Percentiles rank a stretch among this genome's conserved stretches.
phyloP scores from a whole-genome alignment of 1,140 invertebrate genomes.

The Plutomurus gul region DNA sequence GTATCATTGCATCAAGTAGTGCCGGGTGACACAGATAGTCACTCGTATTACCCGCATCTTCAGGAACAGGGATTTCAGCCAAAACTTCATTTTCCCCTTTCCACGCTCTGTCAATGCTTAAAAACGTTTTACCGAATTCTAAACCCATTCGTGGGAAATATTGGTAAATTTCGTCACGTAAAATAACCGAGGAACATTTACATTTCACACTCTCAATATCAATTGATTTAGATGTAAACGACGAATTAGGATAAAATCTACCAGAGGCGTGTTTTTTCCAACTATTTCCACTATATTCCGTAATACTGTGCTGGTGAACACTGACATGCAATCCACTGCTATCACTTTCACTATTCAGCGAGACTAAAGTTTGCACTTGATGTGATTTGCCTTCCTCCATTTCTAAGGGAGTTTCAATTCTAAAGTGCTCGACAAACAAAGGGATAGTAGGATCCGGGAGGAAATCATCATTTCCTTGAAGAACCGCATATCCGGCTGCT shows the following conservation, averaged over 20 bases:
- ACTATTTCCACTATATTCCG: background rate
- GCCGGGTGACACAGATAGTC: slow-evolving; percentile 37
- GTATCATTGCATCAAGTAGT: slow-evolving; percentile 40
- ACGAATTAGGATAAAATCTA: background rate
- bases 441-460: background rate
- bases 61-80: slow-evolving; percentile 30
- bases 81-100: slow-evolving; percentile 22
- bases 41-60: background rate
- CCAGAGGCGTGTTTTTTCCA: background rate
- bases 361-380: slow-evolving; percentile 8
- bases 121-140: slow-evolving; percentile 37
- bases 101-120: slow-evolving; percentile 35
- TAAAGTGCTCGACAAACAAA: background rate
- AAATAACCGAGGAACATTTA: background rate
- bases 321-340: background rate
- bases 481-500: background rate
- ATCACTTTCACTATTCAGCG: background rate
- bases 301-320: background rate
- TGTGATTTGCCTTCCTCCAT: background rate
- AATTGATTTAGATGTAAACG: background rate
- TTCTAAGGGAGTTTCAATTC: slow-evolving; percentile 23
- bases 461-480: background rate
- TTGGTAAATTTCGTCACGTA: slow-evolving; percentile 23
- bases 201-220: background rate
- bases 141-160: slow-evolving; percentile 28